Evolutionary conservation across 2,113 vertebrate genomes (phyloP), one percentile per base, ranked within the genome.

Genomic region (Emydocephalus ijimae): DNA sequence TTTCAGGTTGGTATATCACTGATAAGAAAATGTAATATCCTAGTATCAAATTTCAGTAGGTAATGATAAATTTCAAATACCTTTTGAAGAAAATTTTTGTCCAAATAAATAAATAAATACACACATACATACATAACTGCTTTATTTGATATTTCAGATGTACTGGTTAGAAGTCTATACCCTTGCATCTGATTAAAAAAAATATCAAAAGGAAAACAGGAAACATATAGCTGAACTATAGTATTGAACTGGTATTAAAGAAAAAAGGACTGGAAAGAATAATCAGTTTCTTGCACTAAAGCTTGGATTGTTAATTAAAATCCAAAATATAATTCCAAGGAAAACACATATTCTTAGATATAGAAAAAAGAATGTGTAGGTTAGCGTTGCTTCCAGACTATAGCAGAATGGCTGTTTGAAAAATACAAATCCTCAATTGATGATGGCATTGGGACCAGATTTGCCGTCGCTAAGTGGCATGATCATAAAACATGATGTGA

Each of bases 1-100:
- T 95, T 99, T 99, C 98, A 99, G 99, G 99, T 99, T 85, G 7
- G 97, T 94, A 81, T 39, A 57, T 43, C 3, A 43, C 18, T 1
- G 57, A 4, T 3, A 34, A 2, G 12, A 45, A 81, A 34, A 5
- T 0, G 3, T 0, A 0, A 0, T 2, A 7, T 20, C 21, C 20
- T 59, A 64, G 0, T 64, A 74, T 45, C 85, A 88, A 87, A 12
- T 21, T 87, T 89, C 29, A 23, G 0, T 2, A 1, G 18, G 74
- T 1, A 7, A 56, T 10, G 10, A 5, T 1, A 2, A 39, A 89
- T 4, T 64, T 34, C 48, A 26, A 4, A 14, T 90, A 91, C 20
- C 29, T 1, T 34, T 94, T 0, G 4, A 34, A 74, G 88, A 21
- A 89, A 7, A 2, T 74, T 74, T 74, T 74, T 74, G 14, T 74